Conservation (phyloP, 2,888 invertebrate genomes). For the Drosophila recens region DNA sequence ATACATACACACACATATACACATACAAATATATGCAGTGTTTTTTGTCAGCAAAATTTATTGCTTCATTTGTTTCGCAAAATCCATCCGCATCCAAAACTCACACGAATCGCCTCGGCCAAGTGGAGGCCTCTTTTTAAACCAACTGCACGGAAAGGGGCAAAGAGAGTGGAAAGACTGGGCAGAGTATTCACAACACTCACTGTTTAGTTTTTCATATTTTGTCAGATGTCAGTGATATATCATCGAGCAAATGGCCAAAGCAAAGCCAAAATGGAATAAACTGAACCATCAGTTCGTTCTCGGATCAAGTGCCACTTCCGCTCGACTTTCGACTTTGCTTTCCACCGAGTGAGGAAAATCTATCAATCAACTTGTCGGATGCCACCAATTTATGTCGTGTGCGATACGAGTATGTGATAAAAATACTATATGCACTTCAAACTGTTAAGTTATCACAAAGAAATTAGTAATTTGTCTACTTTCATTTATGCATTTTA, state of each 20-base stretch:
- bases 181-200: conserved; percentile 12
- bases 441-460: conserved; percentile 4
- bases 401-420: background rate
- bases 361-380: conserved; percentile 65
- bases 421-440: background rate
- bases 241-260: conserved; percentile 67
- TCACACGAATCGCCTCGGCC: conserved; percentile 28
- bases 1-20: conserved; percentile 6
- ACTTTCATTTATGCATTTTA: background rate
- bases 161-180: background rate
- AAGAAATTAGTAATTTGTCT: background rate
- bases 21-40: conserved; percentile 60
- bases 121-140: conserved; percentile 41
- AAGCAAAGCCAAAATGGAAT: conserved; percentile 32
- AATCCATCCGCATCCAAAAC: conserved; percentile 58
- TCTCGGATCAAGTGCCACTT: conserved; percentile 60
- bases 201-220: conserved; percentile 71
- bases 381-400: conserved; percentile 14
- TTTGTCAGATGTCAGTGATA: conserved; percentile 80
- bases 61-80: conserved; percentile 83
- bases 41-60: conserved; percentile 83
- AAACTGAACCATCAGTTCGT: conserved; percentile 29
- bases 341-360: conserved; percentile 20
- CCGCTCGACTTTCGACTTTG: conserved; percentile 55
- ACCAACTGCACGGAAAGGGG: conserved; percentile 7